phyloP scores from a whole-genome alignment of 2,888 invertebrate genomes.

The Reticulitermes lucifugus region DNA sequence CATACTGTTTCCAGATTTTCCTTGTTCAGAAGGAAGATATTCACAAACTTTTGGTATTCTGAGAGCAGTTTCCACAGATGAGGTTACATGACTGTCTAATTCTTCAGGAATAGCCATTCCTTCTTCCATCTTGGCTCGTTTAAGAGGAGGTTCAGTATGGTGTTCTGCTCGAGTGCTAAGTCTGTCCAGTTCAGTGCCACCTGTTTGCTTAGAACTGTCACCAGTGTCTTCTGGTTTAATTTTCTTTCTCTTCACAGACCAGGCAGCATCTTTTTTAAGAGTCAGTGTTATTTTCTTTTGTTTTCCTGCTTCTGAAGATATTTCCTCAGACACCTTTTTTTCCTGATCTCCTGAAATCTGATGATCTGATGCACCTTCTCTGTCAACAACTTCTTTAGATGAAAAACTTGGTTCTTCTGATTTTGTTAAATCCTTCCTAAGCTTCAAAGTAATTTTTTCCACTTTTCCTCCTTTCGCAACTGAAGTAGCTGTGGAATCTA shows the following conservation, averaged over 20 bases:
- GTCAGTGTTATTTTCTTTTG: constrained; percentile 50
- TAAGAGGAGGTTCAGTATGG: background rate
- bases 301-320: constrained; percentile 34
- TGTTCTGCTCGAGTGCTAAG: constrained; percentile 9
- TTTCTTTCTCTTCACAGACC: constrained; percentile 50
- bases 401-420: background rate
- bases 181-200: background rate
- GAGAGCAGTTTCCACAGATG: background rate
- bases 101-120: background rate
- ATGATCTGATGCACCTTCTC: background rate
- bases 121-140: constrained; percentile 22
- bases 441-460: constrained; percentile 50
- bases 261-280: constrained; percentile 51
- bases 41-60: background rate
- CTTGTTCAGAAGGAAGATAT: background rate
- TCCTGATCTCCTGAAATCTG: background rate
- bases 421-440: constrained; percentile 45
- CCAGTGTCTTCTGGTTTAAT: background rate
- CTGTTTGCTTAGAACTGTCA: constrained; percentile 14
- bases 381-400: background rate
- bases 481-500: constrained; percentile 64
- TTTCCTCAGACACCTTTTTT: constrained; percentile 30
- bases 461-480: constrained; percentile 66
- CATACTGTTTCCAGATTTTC: background rate
- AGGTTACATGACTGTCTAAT: background rate